Base-by-base conservation (phyloP, 2,888 invertebrate genomes). In the Idaea biselata region DNA sequence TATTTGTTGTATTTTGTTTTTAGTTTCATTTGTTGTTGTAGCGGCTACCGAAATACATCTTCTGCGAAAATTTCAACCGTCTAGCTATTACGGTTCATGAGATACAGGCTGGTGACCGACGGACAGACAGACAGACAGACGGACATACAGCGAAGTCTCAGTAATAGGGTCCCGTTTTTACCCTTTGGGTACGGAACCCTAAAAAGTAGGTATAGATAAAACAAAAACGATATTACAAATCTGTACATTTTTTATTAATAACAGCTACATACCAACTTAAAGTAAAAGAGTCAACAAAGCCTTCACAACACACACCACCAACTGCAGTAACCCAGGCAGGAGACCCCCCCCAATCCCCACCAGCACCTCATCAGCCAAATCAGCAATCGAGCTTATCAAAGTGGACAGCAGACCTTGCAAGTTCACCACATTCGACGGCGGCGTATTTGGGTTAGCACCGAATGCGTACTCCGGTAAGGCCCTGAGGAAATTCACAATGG, bases 401-500 rank as follows among this genome's bases (percentile, higher is more conserved):
- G 82, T 79, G 0, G 83, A 79, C 44, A 92, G 68, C 1, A 91
- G 69, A 0, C 85, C 87, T 71, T 89, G 88, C 1, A 90, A 66
- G 31, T 82, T 87, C 0, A 80, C 63, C 2, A 86, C 78, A 6
- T 79, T 78, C 0, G 83, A 60, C 0, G 85, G 75, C 0, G 91
- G 84, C 0, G 81, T 76, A 7, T 79, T 84, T 0, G 92, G 89
- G 60, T 88, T 89, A 0, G 91, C 92, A 0, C 91, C 91, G 0
- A 77, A 66, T 0, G 88, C 88, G 68, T 92, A 92, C 60, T 92
- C 91, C 0, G 91, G 91, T 2, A 92, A 59, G 0, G 83, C 73
- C 6, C 84, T 75, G 0, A 91, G 58, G 75, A 91, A 92, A 64
- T 92, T 92, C 0, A 92, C 88, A 0, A 92, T 92, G 0, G 91